A percentile compares a stretch with the other conserved stretches of the same genome.
phyloP scores from a whole-genome alignment of 2,888 invertebrate species.

The Nymphalis polychloros region DNA sequence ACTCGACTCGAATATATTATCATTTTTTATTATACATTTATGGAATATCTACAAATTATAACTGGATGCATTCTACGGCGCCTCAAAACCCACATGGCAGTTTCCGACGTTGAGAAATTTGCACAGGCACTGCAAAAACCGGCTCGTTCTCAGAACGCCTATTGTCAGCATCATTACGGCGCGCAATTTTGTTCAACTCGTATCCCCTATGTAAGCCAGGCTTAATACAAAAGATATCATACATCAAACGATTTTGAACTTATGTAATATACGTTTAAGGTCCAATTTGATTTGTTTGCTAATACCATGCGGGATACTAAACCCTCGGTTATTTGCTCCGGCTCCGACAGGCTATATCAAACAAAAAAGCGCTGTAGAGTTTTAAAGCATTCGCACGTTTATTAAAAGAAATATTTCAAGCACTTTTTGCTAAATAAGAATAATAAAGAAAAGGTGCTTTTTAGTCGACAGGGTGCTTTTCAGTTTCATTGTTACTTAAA shows the following conservation, averaged over 20 bases:
- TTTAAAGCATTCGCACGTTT: slow-evolving; percentile 40
- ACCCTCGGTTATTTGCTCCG: slow-evolving; percentile 72
- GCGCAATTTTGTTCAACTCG: slow-evolving; percentile 74
- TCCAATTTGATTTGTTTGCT: slow-evolving; percentile 39
- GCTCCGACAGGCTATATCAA: slow-evolving; percentile 54
- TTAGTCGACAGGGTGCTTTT: slow-evolving; percentile 59
- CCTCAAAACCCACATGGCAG: slow-evolving; percentile 59
- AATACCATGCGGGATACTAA: slow-evolving; percentile 54
- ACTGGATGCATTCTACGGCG: slow-evolving; percentile 47
- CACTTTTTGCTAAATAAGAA: slow-evolving; percentile 51
- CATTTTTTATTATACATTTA: slow-evolving; percentile 6
- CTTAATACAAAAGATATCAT: slow-evolving; percentile 57
- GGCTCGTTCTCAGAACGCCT: slow-evolving; percentile 70
- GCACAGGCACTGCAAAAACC: slow-evolving; percentile 72
- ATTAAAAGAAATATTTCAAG: slow-evolving; percentile 44
- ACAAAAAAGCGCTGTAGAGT: slow-evolving; percentile 55
- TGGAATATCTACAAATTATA: slow-evolving; percentile 23
- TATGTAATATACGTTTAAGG: slow-evolving; percentile 11
- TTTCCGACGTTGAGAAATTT: slow-evolving; percentile 63
- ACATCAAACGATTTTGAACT: slow-evolving; percentile 40
- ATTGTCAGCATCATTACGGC: slow-evolving; percentile 73
- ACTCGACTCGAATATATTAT: background rate
- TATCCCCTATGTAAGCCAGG: slow-evolving; percentile 76
- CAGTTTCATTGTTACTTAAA: slow-evolving; percentile 63
- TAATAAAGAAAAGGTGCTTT: slow-evolving; percentile 59